Base-by-base conservation (phyloP, 2,113 vertebrate genomes). In the Pseudopodoces humilis region DNA sequence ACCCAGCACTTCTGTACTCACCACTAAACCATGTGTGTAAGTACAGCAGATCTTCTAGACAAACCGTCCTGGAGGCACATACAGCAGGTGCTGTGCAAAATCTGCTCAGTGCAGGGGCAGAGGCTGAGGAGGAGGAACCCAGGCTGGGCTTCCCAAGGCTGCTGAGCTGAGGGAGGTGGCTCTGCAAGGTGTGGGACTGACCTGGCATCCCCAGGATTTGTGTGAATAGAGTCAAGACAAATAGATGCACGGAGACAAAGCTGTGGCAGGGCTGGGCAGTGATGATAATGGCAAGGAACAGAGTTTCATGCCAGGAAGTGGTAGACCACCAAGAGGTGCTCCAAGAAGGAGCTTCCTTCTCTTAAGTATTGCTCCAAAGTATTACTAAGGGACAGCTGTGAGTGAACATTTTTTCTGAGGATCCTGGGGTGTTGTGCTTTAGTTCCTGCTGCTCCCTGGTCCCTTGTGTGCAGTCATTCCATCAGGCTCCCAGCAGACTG, bases 351-450 rank as follows among this genome's bases (percentile, higher is more conserved):
- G 9, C 8, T 71, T 19, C 19, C 7, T 63, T 84, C 74, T 81
- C 46, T n/a, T 23, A 23, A 53, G 24, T 11, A 43, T 43, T 23
- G 43, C 9, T 23, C 33, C 14, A 4, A 65, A 77, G 3, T 33
- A 30, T 59, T 19, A 47, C 15, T 25, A 62, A 82, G 43, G 43
- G 50, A 37, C 28, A 75, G 35, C 5, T 49, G 33, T 53, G 30
- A 15, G 15, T 47, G 56, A 50, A 46, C 2, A 14, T 52, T 87
- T 75, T 70, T n/a, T 35, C 27, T 22, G 39, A 70, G 68, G 22
- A 60, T 64, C 11, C n/a, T 18, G 15, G 27, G 10, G 30, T 31
- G 19, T 7, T 0, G 0, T 31, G 11, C 25, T 80, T 31, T 63
- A 43, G 18, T 19, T 84, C 56, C 56, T 56, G 25, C 33, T 84